These are phyloP conservation scores for Xerus rutilus DNA, from an alignment of 2,797 vertebrate genomes.

Conservation along the genomic window DNA sequence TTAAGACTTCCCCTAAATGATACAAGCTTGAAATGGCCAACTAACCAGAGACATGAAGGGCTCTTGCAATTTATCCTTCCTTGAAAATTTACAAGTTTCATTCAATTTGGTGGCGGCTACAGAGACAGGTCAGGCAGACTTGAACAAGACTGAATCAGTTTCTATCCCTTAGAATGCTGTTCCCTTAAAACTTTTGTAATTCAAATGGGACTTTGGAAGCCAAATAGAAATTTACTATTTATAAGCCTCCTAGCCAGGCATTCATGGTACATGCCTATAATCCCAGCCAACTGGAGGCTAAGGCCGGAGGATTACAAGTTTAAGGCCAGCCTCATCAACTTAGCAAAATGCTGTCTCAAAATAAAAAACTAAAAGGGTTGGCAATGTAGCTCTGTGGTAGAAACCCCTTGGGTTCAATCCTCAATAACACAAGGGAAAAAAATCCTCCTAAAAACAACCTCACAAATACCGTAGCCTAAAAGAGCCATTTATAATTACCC, in stretches of 20 bases:
- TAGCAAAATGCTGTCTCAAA: no score
- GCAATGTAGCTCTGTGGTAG: no score
- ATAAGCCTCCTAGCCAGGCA: neutral
- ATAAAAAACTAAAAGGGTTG: no score
- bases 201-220: conserved; percentile 37
- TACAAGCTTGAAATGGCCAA: neutral
- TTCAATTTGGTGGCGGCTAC: neutral
- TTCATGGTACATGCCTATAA: no score
- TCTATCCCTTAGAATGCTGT: neutral
- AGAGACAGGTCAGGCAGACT: neutral
- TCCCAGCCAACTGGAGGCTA: no score
- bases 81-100: neutral
- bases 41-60: neutral
- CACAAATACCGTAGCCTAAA: neutral
- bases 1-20: neutral
- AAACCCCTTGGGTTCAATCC: no score
- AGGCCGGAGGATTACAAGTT: no score
- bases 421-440: no score
- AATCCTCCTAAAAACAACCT: neutral
- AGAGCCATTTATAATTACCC: neutral
- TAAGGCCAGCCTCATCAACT: no score
- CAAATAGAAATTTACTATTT: neutral
- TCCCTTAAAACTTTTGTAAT: conserved; percentile 3
- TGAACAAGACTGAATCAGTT: neutral
- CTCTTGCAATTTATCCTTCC: neutral